Conservation (phyloP, 2,113 vertebrate genomes). For the Guaruba guarouba region DNA sequence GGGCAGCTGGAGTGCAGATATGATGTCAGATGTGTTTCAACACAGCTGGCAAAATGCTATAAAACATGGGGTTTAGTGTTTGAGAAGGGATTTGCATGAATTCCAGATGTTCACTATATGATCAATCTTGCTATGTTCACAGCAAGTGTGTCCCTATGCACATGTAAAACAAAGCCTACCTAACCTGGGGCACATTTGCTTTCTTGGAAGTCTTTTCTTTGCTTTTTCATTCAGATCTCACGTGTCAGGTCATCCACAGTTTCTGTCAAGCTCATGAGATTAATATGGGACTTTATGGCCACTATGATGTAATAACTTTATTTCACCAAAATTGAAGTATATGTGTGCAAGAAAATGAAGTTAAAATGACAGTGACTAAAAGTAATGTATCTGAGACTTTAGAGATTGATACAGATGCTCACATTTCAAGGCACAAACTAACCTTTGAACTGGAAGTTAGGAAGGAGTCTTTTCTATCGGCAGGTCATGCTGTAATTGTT, state of each 20-base stretch:
- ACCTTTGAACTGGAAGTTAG: background rate
- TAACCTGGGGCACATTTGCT: background rate
- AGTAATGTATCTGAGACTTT: background rate
- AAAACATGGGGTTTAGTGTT: slow-evolving; percentile 6
- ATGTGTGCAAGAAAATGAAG: background rate
- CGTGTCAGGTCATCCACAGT: background rate
- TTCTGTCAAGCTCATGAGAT: slow-evolving; percentile 15
- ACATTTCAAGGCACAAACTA: background rate
- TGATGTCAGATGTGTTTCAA: slow-evolving; percentile 40
- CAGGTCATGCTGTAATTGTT: background rate
- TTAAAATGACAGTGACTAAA: background rate
- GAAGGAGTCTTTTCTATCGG: background rate
- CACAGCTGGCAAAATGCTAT: slow-evolving; percentile 36
- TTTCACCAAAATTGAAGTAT: background rate
- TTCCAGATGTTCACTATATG: slow-evolving; percentile 55
- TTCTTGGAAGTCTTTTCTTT: slow-evolving; percentile 42
- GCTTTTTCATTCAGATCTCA: background rate
- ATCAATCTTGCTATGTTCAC: slow-evolving; percentile 32
- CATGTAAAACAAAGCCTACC: slow-evolving; percentile 34
- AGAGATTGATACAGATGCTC: background rate
- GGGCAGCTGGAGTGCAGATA: slow-evolving; percentile 41
- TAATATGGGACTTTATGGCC: background rate
- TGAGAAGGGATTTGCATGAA: slow-evolving; percentile 25
- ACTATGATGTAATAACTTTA: background rate
- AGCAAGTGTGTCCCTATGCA: slow-evolving; percentile 26